Base-by-base conservation (phyloP, 2,113 vertebrate genomes). In the Syngnathus floridae region DNA sequence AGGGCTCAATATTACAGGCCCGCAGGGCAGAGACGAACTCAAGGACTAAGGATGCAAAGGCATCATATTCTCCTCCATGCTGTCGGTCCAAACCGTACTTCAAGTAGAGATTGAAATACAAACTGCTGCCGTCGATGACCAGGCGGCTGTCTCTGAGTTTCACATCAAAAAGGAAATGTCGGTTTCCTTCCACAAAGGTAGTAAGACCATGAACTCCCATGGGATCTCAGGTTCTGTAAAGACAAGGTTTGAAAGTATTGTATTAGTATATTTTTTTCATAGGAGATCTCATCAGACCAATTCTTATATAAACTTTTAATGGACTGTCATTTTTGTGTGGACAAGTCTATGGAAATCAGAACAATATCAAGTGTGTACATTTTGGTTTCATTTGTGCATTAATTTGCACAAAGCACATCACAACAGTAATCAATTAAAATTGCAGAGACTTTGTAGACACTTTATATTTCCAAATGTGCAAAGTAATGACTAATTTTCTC, bases 131-230 rank as follows among this genome's bases (percentile, higher is more conserved):
- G 22, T 97, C 95, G 22, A 97, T 91, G 17, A 98, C 81, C 62
- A 97, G 73, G 41, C 85, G 90, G 49, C 91, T 94, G 79, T 93
- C 89, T 74, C 85, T 84, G 71, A 98, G 74, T 58, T 88, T 93
- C 66, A 94, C 51, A 65, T 94, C 89, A 21, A 78, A 80, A 43
- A 96, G 90, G 69, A 94, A 93, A n/a, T 87, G 64, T 3, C 75
- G 86, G 72, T 92, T 88, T 0, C 89, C 88, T 72, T 95, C 92
- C 68, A 98, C 89, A 36, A 90, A 94, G 17, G 89, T 92, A 49
- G 91, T 93, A 37, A 98, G 83, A 2, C 95, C 96, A 1, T 86
- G 91, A 19, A 98, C 85, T 38, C 96, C 96, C 96, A 98, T 98
- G 13, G 17, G 63, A 70, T 40, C 64, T 72, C 74, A 68, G 52